Conservation (phyloP, 2,113 vertebrate species). For the Stegostoma tigrinum region DNA sequence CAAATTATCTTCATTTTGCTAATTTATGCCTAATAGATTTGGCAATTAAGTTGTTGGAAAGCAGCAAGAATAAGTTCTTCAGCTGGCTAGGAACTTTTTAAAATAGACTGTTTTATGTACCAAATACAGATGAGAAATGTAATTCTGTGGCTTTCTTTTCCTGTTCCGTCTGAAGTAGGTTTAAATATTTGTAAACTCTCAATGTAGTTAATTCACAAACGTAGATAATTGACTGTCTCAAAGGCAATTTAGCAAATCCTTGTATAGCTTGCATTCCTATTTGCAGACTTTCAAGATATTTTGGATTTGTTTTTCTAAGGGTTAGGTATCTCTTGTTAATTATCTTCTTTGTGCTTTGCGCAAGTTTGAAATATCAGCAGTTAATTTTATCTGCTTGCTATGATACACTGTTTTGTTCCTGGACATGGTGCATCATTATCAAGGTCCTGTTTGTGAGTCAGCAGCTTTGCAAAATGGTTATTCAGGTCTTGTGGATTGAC, state of each 20-base stretch:
- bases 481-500: background rate
- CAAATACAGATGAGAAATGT: background rate
- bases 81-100: no score
- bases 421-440: background rate
- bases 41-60: background rate
- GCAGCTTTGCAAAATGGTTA: conserved; percentile 13
- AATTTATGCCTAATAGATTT: background rate
- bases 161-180: background rate
- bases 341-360: no score
- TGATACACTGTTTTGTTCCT: background rate
- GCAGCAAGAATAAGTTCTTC: background rate
- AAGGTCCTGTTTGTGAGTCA: conserved; percentile 10
- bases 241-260: background rate
- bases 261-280: background rate
- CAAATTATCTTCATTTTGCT: background rate
- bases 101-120: background rate
- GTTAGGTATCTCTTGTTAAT: background rate
- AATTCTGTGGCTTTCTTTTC: background rate
- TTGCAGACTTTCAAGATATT: background rate
- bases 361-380: background rate
- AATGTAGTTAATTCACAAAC: no score
- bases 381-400: conserved; percentile 2
- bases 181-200: background rate
- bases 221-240: background rate
- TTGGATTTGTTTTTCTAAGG: background rate